phyloP scores from a whole-genome alignment of 1,140 invertebrate species.

The Cydia strobilella region DNA sequence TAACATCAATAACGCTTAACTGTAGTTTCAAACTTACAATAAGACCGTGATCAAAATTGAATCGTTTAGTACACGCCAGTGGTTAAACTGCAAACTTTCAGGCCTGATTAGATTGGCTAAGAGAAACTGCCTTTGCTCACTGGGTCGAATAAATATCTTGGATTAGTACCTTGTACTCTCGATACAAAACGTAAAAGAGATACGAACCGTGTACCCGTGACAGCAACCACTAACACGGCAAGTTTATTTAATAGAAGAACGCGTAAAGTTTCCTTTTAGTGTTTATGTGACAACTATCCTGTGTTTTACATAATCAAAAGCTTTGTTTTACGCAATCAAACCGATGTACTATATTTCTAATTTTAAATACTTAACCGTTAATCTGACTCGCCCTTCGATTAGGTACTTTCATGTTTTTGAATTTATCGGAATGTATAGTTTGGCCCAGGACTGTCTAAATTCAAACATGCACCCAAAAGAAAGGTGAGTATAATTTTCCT shows the following conservation, averaged over 20 bases:
- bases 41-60: background rate
- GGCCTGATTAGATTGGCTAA: conserved; percentile 4
- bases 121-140: conserved; percentile 21
- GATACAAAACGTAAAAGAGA: conserved; percentile 14
- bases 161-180: background rate
- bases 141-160: conserved; percentile 9
- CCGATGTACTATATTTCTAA: background rate
- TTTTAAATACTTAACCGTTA: background rate
- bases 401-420: background rate
- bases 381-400: background rate
- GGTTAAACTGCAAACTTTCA: conserved; percentile 12
- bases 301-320: background rate
- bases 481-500: too few relatives aligned
- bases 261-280: background rate
- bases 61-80: background rate
- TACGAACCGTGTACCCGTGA: background rate
- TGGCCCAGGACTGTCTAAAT: too few relatives aligned
- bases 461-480: too few relatives aligned
- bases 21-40: conserved; percentile 4
- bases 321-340: background rate
- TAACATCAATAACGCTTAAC: background rate
- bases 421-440: too few relatives aligned
- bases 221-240: background rate
- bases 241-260: conserved; percentile 1
- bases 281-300: background rate